Base-by-base conservation (phyloP, 1,140 invertebrate genomes). In the Eurytemora carolleeae region DNA sequence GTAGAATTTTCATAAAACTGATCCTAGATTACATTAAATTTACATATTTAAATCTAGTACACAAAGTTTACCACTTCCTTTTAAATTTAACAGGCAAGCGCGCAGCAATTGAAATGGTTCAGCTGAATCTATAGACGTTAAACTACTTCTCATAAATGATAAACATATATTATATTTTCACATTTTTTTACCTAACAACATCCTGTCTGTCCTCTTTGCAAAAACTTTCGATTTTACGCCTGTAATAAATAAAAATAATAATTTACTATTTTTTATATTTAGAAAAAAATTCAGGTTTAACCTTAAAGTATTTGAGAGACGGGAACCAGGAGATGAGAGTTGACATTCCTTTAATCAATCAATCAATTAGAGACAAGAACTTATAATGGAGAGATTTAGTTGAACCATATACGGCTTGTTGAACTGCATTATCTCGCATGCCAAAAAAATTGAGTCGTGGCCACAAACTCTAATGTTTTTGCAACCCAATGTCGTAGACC, bases 181-280 rank as follows among this genome's bases (percentile, higher is more conserved):
- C 31, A 44, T 44, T 44, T 44, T 44, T 44, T 44, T 44, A 44
- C 31, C 31, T 44, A 44, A 70, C 69, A 53, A 70, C 66, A 44
- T 65, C 65, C 20, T 59, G 61, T 17, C 69, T 55, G 53, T 68
- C 67, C 12, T 66, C 31, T 23, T 24, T 57, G 2, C 55, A 23
- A 59, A 69, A 65, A 55, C 57, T 56, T 60, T 70, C 68, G 1
- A 70, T 25, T 58, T 64, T 69, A n/a, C 59, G 58, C 12, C 66
- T 54, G n/a, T n/a, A n/a, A n/a, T n/a, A n/a, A n/a, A n/a, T 12
- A 44, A 44, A 44, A 44, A 44, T 44, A n/a, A 12, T 44, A 7
- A 44, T 44, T 7, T 44, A 44, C 31, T 44, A 12, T 44, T 44
- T 44, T 44, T 44, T 12, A n/a, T 44, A 44, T n/a, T 44, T 44